These are phyloP conservation scores for Tor tambroides DNA, from an alignment of 2,113 vertebrate species.

Conservation along the genomic window DNA sequence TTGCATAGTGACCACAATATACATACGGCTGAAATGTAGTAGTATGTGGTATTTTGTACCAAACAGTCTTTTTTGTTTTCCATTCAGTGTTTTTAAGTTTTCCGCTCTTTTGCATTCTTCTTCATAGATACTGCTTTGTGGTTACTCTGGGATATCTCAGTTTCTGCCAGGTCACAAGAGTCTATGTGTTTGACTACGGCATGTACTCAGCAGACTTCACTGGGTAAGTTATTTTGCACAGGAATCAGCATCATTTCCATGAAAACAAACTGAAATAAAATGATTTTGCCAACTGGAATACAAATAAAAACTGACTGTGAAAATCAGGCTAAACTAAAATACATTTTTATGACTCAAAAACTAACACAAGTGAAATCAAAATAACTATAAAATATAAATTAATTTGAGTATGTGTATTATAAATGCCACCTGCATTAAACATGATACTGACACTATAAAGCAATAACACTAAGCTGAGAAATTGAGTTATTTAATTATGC, in stretches of 20 bases:
- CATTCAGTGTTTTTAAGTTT: not conserved
- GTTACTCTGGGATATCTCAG: constrained; percentile 96
- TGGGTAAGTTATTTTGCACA: constrained; percentile 83
- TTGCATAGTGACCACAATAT: not conserved
- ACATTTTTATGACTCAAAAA: not conserved
- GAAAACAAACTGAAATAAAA: not conserved
- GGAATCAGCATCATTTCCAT: not conserved
- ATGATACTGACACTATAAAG: not conserved
- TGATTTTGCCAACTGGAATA: not conserved
- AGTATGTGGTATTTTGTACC: not conserved
- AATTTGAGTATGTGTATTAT: not conserved
- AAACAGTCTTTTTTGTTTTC: not conserved
- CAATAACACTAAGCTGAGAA: not conserved
- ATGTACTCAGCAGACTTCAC: constrained; percentile 99
- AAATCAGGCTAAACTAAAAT: not conserved
- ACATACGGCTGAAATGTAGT: not conserved
- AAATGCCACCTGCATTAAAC: not conserved
- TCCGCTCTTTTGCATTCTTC: constrained; percentile 55
- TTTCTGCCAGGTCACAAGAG: constrained; percentile 94
- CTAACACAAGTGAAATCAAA: not conserved
- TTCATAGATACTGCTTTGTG: constrained; percentile 92
- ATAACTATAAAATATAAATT: not conserved
- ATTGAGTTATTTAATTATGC: not conserved
- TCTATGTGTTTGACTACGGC: constrained; percentile 98
- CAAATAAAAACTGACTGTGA: not conserved